Base-by-base conservation (phyloP, 1,140 invertebrate species). In the Bombus turneri region DNA sequence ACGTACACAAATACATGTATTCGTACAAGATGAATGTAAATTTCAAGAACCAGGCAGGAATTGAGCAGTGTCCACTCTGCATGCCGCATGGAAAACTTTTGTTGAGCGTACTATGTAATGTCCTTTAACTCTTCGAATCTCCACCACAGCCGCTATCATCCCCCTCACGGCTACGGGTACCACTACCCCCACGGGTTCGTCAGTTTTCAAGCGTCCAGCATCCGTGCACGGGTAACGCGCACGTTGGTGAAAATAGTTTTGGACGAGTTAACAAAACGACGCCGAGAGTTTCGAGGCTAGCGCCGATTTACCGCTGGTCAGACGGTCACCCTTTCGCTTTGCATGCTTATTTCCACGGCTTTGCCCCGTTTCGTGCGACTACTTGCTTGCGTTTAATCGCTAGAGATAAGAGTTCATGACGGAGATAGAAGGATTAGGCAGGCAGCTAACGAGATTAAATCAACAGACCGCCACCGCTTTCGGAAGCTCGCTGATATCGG, bases 31-130 rank as follows among this genome's bases (percentile, higher is more conserved):
- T 37, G 84, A 75, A 86, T 83, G 81, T 76, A 83, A 83, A 86
- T 86, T 86, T 86, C 73, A 78, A 86, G 85, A 74, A 47, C 57
- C 81, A 57, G 72, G 68, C 68, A 62, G 85, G 81, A 79, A 86
- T 83, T 8, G 85, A 86, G 69, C 85, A 78, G 73, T 84, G 85
- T 86, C 85, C 85, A 83, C 41, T 84, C 62, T 76, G 81, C 68
- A 39, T n/a, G 73, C 41, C 62, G 62, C 57, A 81, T 47, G 84
- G 66, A 41, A 79, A 86, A 86, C 81, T 86, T 86, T 86, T 76
- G 74, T 86, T 53, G 85, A 77, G 47, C 79, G 72, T 82, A 77
- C 74, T 57, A 73, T 41, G 81, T 83, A 82, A 85, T 69, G 85
- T 83, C 85, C 62, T 83, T 76, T 69, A 76, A 62, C 80, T 83